Percentiles rank a stretch among this genome's conserved stretches.
Evolutionary conservation across 2,113 vertebrate species (phyloP).

Genomic region (Gorsachius goisagi): DNA sequence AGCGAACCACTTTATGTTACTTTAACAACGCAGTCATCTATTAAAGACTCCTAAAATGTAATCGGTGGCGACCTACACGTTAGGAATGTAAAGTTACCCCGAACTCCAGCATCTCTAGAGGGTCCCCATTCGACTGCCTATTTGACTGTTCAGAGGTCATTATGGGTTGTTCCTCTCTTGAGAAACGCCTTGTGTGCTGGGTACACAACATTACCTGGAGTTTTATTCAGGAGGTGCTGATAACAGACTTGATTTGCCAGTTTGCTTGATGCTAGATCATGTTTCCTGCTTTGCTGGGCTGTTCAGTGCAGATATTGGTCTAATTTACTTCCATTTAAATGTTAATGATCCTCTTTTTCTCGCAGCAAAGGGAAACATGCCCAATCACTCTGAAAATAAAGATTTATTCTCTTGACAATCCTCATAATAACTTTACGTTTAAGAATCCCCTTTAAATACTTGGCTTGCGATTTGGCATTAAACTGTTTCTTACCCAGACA

Average conservation of each 20-base stretch:
- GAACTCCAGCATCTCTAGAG: background rate
- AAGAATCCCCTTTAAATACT: background rate
- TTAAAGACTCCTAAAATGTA: background rate
- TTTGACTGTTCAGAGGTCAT: background rate
- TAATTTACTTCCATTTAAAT: conserved; percentile 64
- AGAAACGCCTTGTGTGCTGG: background rate
- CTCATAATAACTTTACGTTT: background rate
- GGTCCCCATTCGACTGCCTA: background rate
- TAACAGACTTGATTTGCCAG: conserved; percentile 30
- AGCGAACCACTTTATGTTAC: background rate
- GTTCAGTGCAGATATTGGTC: conserved; percentile 11
- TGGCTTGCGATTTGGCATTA: background rate
- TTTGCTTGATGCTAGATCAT: conserved; percentile 26
- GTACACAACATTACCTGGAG: background rate
- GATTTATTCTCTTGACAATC: background rate
- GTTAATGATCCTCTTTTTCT: conserved; percentile 41
- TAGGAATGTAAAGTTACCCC: background rate
- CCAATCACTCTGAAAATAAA: conserved; percentile 31
- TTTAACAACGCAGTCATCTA: background rate
- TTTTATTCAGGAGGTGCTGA: conserved; percentile 27
- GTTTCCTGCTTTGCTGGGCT: conserved; percentile 34
- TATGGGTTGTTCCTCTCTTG: background rate
- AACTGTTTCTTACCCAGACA: background rate
- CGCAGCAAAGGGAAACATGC: background rate
- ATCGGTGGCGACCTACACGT: background rate